A percentile compares a stretch with the other conserved stretches of the same genome.
Evolutionary conservation across 2,797 vertebrate genomes (phyloP).

Genomic region (Peromyscus eremicus): DNA sequence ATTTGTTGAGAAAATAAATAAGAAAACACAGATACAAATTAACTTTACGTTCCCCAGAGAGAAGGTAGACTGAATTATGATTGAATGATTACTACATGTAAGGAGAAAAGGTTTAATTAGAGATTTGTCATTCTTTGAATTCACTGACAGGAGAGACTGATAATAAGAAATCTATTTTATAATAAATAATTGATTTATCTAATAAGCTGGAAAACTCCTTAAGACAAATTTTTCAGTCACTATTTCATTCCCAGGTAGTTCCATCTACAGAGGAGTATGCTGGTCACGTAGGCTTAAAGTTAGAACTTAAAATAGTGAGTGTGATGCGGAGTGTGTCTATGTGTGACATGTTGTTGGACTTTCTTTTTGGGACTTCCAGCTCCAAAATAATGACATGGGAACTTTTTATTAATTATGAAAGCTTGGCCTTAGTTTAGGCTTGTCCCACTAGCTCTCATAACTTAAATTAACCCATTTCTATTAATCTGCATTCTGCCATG

Average conservation of each 20-base stretch:
- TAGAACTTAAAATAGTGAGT: background rate
- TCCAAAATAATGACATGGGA: background rate
- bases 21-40: conserved; percentile 36
- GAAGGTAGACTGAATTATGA: background rate
- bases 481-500: background rate
- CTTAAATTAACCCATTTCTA: background rate
- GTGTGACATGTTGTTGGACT: background rate
- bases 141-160: background rate
- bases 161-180: conserved; percentile 41
- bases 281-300: background rate
- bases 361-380: background rate
- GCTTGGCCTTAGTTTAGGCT: background rate
- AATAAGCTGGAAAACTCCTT: background rate
- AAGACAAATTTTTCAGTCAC: conserved; percentile 31
- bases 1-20: conserved; percentile 25
- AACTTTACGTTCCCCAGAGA: background rate
- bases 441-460: background rate
- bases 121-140: background rate
- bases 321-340: background rate
- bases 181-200: conserved; percentile 36
- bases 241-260: conserved; percentile 26
- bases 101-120: conserved; percentile 21
- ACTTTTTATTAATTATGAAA: background rate
- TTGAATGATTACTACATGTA: conserved; percentile 21
- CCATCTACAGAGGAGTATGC: background rate